Conservation (phyloP, 2,888 invertebrate species). For the Apodemia duryi region DNA sequence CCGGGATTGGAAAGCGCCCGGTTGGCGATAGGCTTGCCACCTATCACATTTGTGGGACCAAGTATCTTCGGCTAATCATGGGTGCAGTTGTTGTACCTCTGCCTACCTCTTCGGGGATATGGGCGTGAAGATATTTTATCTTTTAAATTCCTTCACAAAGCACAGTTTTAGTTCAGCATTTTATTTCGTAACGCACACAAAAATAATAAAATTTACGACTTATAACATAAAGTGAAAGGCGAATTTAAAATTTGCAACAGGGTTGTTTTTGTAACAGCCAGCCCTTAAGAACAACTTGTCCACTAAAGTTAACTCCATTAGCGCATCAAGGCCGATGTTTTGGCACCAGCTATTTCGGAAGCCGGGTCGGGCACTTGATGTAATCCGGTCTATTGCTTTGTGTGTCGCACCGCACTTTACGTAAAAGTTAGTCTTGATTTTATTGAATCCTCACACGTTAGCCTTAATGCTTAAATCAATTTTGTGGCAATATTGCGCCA, state of each 20-base stretch:
- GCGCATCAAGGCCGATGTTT: slow-evolving; percentile 51
- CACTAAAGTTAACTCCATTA: slow-evolving; percentile 60
- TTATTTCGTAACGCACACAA: no score
- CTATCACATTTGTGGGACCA: no score
- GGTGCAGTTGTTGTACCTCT: no score
- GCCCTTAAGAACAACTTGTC: slow-evolving; percentile 49
- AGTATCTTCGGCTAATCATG: no score
- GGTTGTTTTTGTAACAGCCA: slow-evolving; percentile 41
- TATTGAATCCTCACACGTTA: slow-evolving; percentile 37
- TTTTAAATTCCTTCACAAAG: background rate
- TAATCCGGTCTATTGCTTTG: slow-evolving; percentile 54
- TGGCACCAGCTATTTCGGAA: slow-evolving; percentile 53
- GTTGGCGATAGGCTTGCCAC: no score
- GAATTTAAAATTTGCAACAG: slow-evolving; percentile 36
- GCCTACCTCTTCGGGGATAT: no score
- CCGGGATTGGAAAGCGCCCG: no score
- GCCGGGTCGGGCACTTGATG: slow-evolving; percentile 34
- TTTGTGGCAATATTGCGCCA: slow-evolving; percentile 13
- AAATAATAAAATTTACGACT: background rate
- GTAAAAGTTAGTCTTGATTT: slow-evolving; percentile 40
- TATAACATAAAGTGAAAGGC: background rate
- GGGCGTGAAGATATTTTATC: no score
- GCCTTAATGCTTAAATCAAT: slow-evolving; percentile 14
- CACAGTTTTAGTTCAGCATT: background rate
- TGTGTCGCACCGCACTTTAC: slow-evolving; percentile 43